Percentiles rank a stretch among this genome's conserved stretches.
phyloP scores from a whole-genome alignment of 2,113 vertebrate genomes.

The Protobothrops mucrosquamatus region DNA sequence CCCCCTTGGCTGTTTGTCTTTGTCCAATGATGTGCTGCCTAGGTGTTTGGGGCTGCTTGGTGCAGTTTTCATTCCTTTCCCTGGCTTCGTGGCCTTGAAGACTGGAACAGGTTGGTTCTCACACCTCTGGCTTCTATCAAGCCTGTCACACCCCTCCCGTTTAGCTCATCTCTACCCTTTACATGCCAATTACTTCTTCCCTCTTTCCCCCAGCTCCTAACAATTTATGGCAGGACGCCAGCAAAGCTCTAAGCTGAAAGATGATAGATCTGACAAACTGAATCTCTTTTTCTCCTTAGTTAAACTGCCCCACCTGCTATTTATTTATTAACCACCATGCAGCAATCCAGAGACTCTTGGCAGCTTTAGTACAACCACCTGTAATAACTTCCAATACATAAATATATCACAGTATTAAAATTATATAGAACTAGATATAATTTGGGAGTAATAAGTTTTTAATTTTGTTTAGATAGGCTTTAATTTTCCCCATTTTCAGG shows the following conservation, averaged over 20 bases:
- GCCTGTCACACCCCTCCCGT: not conserved
- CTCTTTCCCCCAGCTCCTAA: not conserved
- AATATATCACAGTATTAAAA: not conserved
- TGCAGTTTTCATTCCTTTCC: not conserved
- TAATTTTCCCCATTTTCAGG: not conserved
- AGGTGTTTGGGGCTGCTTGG: not conserved
- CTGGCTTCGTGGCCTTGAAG: not conserved
- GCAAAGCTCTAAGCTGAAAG: no score
- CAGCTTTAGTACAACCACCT: not conserved
- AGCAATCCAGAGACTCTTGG: not conserved
- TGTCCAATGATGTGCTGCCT: not conserved
- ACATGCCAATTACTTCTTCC: not conserved
- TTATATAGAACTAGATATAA: not conserved
- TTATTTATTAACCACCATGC: not conserved
- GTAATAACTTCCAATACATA: not conserved
- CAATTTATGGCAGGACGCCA: no score
- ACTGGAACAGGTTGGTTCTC: not conserved
- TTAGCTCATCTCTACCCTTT: not conserved
- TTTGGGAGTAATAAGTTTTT: not conserved
- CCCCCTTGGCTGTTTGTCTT: not conserved
- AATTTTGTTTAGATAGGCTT: not conserved
- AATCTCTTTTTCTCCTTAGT: not conserved
- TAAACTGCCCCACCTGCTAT: no score
- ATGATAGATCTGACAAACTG: not conserved
- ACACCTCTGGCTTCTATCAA: not conserved